phyloP scores from a whole-genome alignment of 1,140 invertebrate species.

The Drosophila kanapiae region DNA sequence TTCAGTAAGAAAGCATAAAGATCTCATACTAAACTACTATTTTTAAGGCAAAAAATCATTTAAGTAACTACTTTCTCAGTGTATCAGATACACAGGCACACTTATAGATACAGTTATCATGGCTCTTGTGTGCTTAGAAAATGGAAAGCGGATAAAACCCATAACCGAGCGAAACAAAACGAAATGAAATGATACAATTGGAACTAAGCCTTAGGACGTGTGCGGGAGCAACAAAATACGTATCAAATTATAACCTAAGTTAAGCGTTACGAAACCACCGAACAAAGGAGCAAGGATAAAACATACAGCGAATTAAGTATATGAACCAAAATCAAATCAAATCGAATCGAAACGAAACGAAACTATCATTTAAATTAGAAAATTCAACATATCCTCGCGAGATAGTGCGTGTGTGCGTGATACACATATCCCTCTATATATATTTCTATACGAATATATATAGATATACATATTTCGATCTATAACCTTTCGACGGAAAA shows the following conservation, averaged over 20 bases:
- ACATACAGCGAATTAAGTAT: conserved; percentile 53
- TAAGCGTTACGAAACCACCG: conserved; percentile 57
- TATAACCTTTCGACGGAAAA: conserved; percentile 29
- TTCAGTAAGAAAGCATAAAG: too few relatives aligned
- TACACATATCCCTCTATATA: conserved; percentile 21
- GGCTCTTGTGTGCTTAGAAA: conserved; percentile 64
- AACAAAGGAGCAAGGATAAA: conserved; percentile 44
- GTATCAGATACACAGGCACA: conserved; percentile 7
- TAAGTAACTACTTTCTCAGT: neutral
- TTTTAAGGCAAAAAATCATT: neutral
- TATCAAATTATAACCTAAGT: conserved; percentile 78
- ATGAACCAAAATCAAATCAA: conserved; percentile 32
- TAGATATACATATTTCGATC: conserved; percentile 41
- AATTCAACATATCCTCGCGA: conserved; percentile 27
- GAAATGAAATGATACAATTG: conserved; percentile 63
- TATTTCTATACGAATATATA: conserved; percentile 21
- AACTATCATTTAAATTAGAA: conserved; percentile 70
- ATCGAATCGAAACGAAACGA: conserved; percentile 21
- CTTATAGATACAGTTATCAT: conserved; percentile 62
- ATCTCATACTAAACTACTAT: too few relatives aligned
- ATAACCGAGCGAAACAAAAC: conserved; percentile 44
- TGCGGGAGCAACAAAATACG: conserved; percentile 65
- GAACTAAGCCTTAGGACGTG: conserved; percentile 69
- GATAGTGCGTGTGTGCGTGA: conserved; percentile 13
- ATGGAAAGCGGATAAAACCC: conserved; percentile 65